Evolutionary conservation across 1,140 invertebrate species (phyloP), one percentile per base, ranked within the genome.

Genomic region (Lysiphlebus fabarum): DNA sequence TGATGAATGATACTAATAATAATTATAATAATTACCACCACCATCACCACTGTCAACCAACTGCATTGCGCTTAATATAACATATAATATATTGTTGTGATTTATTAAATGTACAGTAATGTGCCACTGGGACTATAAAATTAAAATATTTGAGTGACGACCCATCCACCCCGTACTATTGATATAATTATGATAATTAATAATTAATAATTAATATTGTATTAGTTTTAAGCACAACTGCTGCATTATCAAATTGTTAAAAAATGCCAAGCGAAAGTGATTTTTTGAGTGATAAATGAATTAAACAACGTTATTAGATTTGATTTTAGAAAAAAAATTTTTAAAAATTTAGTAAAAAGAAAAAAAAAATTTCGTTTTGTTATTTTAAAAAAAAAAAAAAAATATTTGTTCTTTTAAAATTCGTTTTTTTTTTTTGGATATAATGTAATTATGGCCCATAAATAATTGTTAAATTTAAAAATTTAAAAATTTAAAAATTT

Each of bases 201-300:
- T 67, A 63, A 26, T 63, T 67, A 67, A 71, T 65, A n/a, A 69
- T 68, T 74, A 73, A 73, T 74, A 70, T 74, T 68, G 66, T 74
- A 78, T 56, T 47, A 59, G 47, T 38, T 41, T 50, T 60, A 78
- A 77, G 72, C 71, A 76, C 75, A 76, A 78, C 17, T 26, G 17
- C 72, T 78, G 75, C 76, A 80, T 79, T 79, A 76, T 79, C 78
- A 78, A 73, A 78, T 79, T 79, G 75, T 78, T 78, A 71, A 26
- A 26, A 26, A 26, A 77, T 78, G 78, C 75, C 78, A 79, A 79
- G 71, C 72, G 71, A 77, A 57, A 63, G 53, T 45, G 47, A 55
- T 26, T 44, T 62, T 64, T 58, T 45, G 50, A 48, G 33, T 42
- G 47, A 43, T 49, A 49, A 38, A 55, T 36, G 14, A 26, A n/a